Conservation (phyloP, 2,888 invertebrate species). For the Pheosia tremula region DNA sequence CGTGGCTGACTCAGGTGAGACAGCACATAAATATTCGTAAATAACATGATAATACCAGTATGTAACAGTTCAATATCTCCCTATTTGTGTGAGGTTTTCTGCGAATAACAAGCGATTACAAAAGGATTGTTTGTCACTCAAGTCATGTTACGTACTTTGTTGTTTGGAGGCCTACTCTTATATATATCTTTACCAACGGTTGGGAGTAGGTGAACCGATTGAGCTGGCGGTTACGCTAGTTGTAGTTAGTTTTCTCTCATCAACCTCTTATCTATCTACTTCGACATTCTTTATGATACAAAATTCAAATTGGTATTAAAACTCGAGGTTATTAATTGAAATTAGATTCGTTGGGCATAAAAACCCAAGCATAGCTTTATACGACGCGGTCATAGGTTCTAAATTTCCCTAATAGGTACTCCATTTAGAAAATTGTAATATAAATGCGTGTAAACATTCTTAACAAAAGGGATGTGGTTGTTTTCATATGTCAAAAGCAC, state of each 20-base stretch:
- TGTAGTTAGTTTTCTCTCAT: slow-evolving; percentile 15
- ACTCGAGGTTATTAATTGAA: too few relatives aligned
- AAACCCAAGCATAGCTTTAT: too few relatives aligned
- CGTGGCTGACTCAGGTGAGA: slow-evolving; percentile 85
- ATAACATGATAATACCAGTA: neutral
- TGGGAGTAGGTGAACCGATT: slow-evolving; percentile 46
- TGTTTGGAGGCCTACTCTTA: slow-evolving; percentile 1
- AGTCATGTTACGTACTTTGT: neutral
- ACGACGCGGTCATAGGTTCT: too few relatives aligned
- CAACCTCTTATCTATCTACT: slow-evolving; percentile 8
- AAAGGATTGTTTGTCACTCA: neutral
- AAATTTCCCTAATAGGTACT: too few relatives aligned
- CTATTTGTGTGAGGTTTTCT: neutral
- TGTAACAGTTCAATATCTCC: too few relatives aligned
- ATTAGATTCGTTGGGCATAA: too few relatives aligned
- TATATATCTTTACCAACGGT: slow-evolving; percentile 17
- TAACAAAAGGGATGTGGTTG: slow-evolving; percentile 5
- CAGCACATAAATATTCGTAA: slow-evolving; percentile 8
- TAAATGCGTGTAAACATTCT: slow-evolving; percentile 4
- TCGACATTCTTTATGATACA: too few relatives aligned
- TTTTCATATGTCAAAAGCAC: slow-evolving; percentile 16
- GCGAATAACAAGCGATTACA: neutral
- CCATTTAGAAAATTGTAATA: too few relatives aligned
- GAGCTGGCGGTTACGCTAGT: slow-evolving; percentile 50
- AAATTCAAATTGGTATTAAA: too few relatives aligned